Evolutionary conservation across 2,888 invertebrate species (phyloP).

Genomic region (Pollenia angustigena): DNA sequence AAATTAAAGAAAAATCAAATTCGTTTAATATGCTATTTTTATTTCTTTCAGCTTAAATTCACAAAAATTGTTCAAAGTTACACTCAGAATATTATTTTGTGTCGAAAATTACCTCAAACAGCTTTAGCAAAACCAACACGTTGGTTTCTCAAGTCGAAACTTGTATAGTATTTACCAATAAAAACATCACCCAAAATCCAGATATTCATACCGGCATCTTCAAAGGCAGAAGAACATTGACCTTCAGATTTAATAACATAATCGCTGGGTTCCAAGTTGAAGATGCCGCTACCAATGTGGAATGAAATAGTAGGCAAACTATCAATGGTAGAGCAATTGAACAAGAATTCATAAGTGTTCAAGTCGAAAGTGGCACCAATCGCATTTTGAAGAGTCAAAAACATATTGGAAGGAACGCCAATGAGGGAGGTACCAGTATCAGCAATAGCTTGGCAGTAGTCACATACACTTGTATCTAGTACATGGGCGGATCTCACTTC

Average conservation of each 20-base stretch:
- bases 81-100: too few species aligned
- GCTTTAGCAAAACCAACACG: conserved; percentile 94
- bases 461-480: conserved; percentile 86
- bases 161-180: conserved; percentile 96
- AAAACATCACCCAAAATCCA: conserved; percentile 99
- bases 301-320: conserved; percentile 91
- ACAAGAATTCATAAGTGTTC: conserved; percentile 83
- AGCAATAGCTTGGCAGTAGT: conserved; percentile 94
- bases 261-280: conserved; percentile 90
- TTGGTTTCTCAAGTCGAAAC: conserved; percentile 94
- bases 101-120: conserved; percentile 79
- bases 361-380: conserved; percentile 88
- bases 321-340: conserved; percentile 91
- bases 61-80: too few species aligned
- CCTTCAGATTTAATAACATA: conserved; percentile 86
- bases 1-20: too few species aligned
- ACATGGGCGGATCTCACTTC: conserved; percentile 89
- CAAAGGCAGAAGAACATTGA: conserved; percentile 95
- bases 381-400: conserved; percentile 89
- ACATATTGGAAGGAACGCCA: conserved; percentile 92
- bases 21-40: too few species aligned
- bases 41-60: too few species aligned
- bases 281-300: conserved; percentile 89
- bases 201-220: conserved; percentile 87
- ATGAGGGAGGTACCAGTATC: conserved; percentile 98